Evolutionary conservation across 2,888 invertebrate species (phyloP).

Genomic region (Andrena trimmerana): DNA sequence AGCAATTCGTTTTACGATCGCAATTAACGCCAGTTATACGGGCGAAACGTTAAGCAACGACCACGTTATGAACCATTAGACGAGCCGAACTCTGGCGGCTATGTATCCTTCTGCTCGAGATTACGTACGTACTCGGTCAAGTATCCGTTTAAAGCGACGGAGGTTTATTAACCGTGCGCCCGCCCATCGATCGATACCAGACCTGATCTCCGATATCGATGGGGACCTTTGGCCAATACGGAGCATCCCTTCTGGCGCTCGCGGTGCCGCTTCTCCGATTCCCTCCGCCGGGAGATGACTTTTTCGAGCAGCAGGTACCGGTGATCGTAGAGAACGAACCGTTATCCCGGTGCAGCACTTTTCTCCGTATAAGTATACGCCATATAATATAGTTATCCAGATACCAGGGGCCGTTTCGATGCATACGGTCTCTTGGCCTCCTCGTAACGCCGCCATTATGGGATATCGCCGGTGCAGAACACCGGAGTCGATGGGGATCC

Average conservation of each 20-base stretch:
- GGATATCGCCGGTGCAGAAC: conserved; percentile 66
- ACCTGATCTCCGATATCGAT: background rate
- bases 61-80: conserved; percentile 38
- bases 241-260: conserved; percentile 27
- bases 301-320: conserved; percentile 77
- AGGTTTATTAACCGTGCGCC: conserved; percentile 40
- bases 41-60: conserved; percentile 21
- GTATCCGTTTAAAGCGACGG: background rate
- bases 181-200: conserved; percentile 37
- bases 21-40: conserved; percentile 37
- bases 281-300: conserved; percentile 58
- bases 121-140: conserved; percentile 13
- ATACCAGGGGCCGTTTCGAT: conserved; percentile 54
- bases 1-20: conserved; percentile 38
- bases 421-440: conserved; percentile 60
- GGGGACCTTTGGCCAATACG: conserved; percentile 50
- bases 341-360: conserved; percentile 76
- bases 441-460: conserved; percentile 65
- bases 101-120: conserved; percentile 25
- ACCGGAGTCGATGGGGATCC: conserved; percentile 64
- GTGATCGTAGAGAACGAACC: conserved; percentile 74
- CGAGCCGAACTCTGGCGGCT: conserved; percentile 16
- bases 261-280: conserved; percentile 13
- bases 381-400: conserved; percentile 79
- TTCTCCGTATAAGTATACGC: conserved; percentile 73